Evolutionary conservation across 2,888 invertebrate species (phyloP), one percentile per base, ranked within the genome.

Genomic region (Catocala sponsa): DNA sequence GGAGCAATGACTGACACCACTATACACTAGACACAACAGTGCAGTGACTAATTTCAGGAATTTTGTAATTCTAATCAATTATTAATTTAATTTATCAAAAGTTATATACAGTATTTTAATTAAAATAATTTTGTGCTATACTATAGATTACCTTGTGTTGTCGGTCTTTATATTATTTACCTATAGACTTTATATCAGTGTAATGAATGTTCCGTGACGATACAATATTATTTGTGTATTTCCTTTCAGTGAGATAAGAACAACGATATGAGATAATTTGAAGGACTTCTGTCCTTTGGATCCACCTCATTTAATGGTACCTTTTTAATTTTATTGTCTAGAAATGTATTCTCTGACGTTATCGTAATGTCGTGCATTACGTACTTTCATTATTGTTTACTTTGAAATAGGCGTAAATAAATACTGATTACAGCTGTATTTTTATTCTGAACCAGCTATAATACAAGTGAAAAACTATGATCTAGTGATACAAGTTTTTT

Each of bases 201-300:
- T 41, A 65, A 73, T 75, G 72, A 72, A 65, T 68, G 65, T 69
- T 77, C 65, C 64, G 75, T 78, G 83, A 82, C 82, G 82, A 83
- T 83, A 82, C 81, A 82, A 80, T 85, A 84, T 76, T 83, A 84
- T 84, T 88, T 85, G 86, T 84, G 81, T 84, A 83, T 89, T 92
- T 90, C 87, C 85, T 91, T 90, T 78, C 85, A 88, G 84, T 84
- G 83, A 86, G 92, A 91, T 92, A 91, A 91, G 91, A 84, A 83
- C 80, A 78, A 84, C 82, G 90, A 87, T 91, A 90, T 89, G 87
- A 88, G 87, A 83, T 91, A 91, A 89, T 88, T 89, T 85, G 79
- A 74, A 80, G 76, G 74, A 76, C 82, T 79, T 68, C 63, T 71
- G 54, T 74, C 70, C 66, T 76, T 74, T 68, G 66, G 70, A 79